Evolutionary conservation across 2,888 invertebrate genomes (phyloP), one percentile per base, ranked within the genome.

Genomic region (Xestia c-nigrum): DNA sequence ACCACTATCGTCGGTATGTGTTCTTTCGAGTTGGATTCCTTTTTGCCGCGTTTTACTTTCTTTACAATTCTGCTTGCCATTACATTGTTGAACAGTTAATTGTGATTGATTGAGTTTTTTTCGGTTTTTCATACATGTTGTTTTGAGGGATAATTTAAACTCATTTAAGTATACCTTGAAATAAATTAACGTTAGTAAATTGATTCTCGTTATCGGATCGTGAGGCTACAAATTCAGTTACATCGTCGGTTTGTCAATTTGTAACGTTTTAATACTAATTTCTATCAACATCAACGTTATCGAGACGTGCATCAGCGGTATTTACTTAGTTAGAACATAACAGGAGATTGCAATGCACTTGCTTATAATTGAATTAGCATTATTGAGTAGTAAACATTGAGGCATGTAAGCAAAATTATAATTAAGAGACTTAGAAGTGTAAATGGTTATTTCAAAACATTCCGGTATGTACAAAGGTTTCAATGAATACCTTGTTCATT

Each of bases 41-140:
- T 95, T 95, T 97, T 97, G 90, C 97, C 97, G 91, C 98, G 97
- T 95, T 98, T 98, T 88, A 98, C 97, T 97, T 97, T 98, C 90
- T 98, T 97, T 89, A 98, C 98, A 87, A 98, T 98, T 91, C 97
- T 97, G 91, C 97, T 96, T 90, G 97, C 98, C 98, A 98, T 98
- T 94, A 97, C 97, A 97, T 97, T 97, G 95, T 97, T 96, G 91
- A 72, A 74, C 68, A 79, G 55, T 80, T 92, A 91, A 92, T 91
- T 90, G 88, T 95, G 93, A 96, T 95, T 92, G 90, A 91, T 88
- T 89, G 82, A 83, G 77, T 80, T 85, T 90, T 88, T 84, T 86
- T 72, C 70, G 77, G 76, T 82, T 86, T 88, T 88, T 88, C 76
- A 75, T 82, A 76, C 86, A 90, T 90, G 90, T 89, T 87, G 75